Base-by-base conservation (phyloP, 2,113 vertebrate genomes). In the Tauraco erythrolophus region DNA sequence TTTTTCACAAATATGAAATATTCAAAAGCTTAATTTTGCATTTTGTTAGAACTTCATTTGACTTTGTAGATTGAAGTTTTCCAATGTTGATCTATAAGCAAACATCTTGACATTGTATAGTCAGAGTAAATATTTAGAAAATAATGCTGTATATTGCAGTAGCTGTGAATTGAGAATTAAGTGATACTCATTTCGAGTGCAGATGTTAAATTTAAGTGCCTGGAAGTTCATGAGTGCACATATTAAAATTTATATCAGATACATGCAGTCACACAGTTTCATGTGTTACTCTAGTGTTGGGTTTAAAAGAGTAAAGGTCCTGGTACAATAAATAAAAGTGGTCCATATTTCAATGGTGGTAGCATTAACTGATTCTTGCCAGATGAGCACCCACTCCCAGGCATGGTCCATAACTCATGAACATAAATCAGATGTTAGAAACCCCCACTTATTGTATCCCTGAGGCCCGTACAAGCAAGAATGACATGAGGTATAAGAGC, bases 1-100 rank as follows among this genome's bases (percentile, higher is more conserved):
- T 41, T 95, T 95, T 94, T 76, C 53, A 80, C 31, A 89, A 88
- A 79, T 82, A 95, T 84, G 78, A 97, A 89, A 95, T 96, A 92
- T 95, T 95, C 31, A 95, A 37, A 79, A 91, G 89, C 68, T 89
- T 57, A 27, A 53, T 71, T 89, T 79, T 91, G 41, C 48, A 61
- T 91, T 94, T 94, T 56, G 77, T 66, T 65, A 78, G 61, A 92
- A 82, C 56, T 93, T 87, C 60, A 45, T 87, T 89, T 91, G 91
- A 87, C 72, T 94, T 89, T 60, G 68, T 74, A 57, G 76, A 81
- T 25, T 62, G 45, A 71, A 39, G 39, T 92, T 95, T 90, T 91
- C 43, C 71, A 4, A 1, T 84, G 56, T 21, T 86, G 60, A 84
- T 93, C 92, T 86, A 31, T 53, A 87, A 86, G 81, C 92, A 96